Percentiles rank a stretch among this genome's conserved stretches.
Evolutionary conservation across 2,797 vertebrate genomes (phyloP).

Genomic region (Dryobates pubescens): DNA sequence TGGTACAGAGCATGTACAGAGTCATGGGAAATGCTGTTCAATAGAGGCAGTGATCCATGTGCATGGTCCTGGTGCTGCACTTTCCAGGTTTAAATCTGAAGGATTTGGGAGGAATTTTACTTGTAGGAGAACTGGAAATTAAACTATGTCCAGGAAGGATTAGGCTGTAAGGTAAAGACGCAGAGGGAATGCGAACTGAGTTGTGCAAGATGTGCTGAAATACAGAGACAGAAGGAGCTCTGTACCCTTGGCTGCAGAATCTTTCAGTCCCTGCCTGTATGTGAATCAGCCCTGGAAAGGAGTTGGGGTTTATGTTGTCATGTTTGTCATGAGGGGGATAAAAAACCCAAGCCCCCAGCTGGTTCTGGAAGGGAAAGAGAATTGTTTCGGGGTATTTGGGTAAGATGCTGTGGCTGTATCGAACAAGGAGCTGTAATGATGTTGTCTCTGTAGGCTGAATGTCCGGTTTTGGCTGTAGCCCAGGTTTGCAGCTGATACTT

Average conservation of each 20-base stretch:
- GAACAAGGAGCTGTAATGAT: neutral
- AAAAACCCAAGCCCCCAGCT: too few relatives aligned
- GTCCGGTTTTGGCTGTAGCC: neutral
- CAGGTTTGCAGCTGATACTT: neutral
- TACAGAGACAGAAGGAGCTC: neutral
- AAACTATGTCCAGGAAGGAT: neutral
- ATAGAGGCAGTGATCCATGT: neutral
- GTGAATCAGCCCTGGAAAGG: neutral
- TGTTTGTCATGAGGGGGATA: too few relatives aligned
- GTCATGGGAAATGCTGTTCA: neutral
- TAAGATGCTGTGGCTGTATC: neutral
- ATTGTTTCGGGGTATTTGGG: neutral
- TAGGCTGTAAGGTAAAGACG: neutral
- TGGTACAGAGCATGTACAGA: neutral
- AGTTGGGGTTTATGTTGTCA: neutral
- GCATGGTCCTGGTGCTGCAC: neutral
- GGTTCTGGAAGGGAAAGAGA: neutral
- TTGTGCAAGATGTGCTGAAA: neutral
- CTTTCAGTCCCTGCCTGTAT: neutral
- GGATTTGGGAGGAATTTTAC: neutral
- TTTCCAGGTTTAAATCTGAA: neutral
- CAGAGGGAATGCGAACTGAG: neutral
- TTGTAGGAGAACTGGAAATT: neutral
- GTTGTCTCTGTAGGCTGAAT: neutral
- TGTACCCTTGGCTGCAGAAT: neutral